Conservation (phyloP, 2,113 vertebrate genomes). For the Coracopsis vasa region DNA sequence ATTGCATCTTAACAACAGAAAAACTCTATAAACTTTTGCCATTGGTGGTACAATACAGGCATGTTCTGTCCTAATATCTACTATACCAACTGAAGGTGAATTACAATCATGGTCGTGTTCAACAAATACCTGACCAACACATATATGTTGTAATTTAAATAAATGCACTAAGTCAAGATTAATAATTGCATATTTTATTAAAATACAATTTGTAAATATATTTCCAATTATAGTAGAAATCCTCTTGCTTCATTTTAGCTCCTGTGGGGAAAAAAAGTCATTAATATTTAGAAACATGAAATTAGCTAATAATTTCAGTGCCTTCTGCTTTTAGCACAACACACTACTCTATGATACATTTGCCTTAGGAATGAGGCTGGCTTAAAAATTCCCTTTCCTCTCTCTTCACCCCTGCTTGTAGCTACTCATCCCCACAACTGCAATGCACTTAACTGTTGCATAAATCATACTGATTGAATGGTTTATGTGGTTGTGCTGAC, state of each 20-base stretch:
- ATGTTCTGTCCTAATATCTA: not conserved
- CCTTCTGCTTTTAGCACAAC: not conserved
- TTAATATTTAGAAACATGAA: not conserved
- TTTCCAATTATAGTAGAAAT: not conserved
- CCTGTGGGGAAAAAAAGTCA: not conserved
- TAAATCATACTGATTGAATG: not conserved
- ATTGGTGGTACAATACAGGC: not conserved
- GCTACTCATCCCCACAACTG: accelerated
- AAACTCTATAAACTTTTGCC: not conserved
- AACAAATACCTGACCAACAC: not conserved
- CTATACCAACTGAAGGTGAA: not conserved
- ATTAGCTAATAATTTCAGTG: not conserved
- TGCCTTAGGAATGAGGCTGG: not conserved
- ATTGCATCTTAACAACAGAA: not conserved
- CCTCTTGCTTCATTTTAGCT: not conserved
- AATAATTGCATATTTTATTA: not conserved
- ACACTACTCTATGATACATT: not conserved
- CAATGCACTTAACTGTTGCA: not conserved
- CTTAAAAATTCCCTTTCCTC: not conserved
- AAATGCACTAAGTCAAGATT: not conserved
- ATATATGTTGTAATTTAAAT: not conserved
- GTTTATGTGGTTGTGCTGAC: not conserved
- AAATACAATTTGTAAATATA: not conserved
- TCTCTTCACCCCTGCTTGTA: not conserved
- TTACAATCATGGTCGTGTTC: not conserved